A percentile compares a stretch with the other conserved stretches of the same genome.
Evolutionary conservation across 1,140 invertebrate genomes (phyloP).

Genomic region (Ephestia elutella): DNA sequence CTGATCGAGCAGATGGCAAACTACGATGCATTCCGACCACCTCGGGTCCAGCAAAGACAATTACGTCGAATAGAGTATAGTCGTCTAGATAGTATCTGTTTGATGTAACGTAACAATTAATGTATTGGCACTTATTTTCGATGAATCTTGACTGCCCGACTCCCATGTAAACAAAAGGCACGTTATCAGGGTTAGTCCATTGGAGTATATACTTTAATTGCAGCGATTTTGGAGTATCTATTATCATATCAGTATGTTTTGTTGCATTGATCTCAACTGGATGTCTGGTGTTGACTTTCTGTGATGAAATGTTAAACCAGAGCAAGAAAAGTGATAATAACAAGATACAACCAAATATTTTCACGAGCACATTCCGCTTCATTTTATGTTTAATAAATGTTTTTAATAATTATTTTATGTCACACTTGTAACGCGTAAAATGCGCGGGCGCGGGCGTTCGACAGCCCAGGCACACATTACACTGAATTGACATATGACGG

Average conservation of each 20-base stretch:
- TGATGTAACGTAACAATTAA: slow-evolving; percentile 47
- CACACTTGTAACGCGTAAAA: too few species aligned
- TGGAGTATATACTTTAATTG: slow-evolving; percentile 50
- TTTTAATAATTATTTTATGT: too few species aligned
- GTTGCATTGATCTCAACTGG: not conserved
- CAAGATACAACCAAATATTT: not conserved
- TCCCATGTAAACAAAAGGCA: slow-evolving; percentile 47
- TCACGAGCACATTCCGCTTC: not conserved
- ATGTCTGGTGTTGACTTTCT: not conserved
- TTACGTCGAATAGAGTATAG: slow-evolving; percentile 50
- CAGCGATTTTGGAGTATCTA: not conserved
- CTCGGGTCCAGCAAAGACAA: slow-evolving; percentile 50
- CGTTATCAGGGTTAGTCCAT: slow-evolving; percentile 41
- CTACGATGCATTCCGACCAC: slow-evolving; percentile 20
- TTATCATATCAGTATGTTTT: not conserved
- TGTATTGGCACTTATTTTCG: slow-evolving; percentile 37
- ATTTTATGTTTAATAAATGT: not conserved
- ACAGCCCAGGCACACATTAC: too few species aligned
- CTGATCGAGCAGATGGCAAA: slow-evolving; percentile 27
- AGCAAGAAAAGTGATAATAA: not conserved
- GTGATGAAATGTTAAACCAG: not conserved
- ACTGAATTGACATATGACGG: too few species aligned
- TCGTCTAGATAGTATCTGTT: slow-evolving; percentile 36
- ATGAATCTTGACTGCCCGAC: slow-evolving; percentile 37
- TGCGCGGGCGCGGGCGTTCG: too few species aligned